Evolutionary conservation across 1,140 invertebrate genomes (phyloP).

Genomic region (Bombus picipes): DNA sequence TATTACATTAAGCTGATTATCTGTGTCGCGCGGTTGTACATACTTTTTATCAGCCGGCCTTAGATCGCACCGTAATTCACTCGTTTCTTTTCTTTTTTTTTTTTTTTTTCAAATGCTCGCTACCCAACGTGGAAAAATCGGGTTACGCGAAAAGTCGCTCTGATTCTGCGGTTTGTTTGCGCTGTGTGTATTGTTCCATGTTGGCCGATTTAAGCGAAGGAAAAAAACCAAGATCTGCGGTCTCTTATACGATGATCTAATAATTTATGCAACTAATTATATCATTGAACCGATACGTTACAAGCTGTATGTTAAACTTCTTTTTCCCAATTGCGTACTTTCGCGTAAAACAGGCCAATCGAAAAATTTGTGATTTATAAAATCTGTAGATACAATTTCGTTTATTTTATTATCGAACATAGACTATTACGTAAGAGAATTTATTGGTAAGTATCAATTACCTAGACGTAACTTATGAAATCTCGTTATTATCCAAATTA

Average conservation of each 20-base stretch:
- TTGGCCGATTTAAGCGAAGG: neutral
- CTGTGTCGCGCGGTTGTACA: constrained; percentile 39
- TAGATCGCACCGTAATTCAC: constrained; percentile 18
- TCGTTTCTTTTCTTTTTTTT: neutral
- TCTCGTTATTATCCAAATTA: neutral
- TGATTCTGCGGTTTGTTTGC: neutral
- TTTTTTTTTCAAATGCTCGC: neutral
- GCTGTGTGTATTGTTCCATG: neutral
- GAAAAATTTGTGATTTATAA: too few species aligned
- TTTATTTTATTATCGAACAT: too few species aligned
- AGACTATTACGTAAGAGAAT: too few species aligned
- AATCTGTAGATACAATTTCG: too few species aligned
- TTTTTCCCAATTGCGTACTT: too few species aligned
- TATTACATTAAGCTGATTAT: constrained; percentile 70
- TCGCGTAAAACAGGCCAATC: too few species aligned
- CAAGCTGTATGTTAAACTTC: too few species aligned
- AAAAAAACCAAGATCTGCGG: rapidly evolving
- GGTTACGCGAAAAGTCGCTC: neutral
- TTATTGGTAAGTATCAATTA: too few species aligned
- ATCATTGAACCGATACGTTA: too few species aligned
- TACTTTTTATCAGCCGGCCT: constrained; percentile 41
- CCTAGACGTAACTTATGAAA: too few species aligned
- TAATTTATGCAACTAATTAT: too few species aligned
- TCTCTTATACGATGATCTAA: too few species aligned
- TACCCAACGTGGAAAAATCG: neutral